phyloP scores from a whole-genome alignment of 2,797 vertebrate species.

The Tokudaia muenninki region DNA sequence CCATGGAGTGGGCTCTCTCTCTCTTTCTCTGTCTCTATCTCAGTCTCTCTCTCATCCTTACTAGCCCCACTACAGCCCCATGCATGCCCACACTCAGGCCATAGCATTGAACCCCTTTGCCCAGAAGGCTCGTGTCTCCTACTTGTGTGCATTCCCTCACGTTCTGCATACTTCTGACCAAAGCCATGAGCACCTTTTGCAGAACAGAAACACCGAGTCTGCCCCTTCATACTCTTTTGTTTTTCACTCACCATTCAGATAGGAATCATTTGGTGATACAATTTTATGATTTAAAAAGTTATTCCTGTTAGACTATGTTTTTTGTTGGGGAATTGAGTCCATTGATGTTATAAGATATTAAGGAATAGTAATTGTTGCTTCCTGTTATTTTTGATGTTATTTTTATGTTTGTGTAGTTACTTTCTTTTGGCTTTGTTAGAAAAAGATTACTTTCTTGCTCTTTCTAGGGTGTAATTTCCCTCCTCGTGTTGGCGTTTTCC shows the following conservation, averaged over 20 bases:
- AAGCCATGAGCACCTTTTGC: neutral
- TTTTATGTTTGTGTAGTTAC: too few relatives aligned
- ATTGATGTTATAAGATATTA: too few relatives aligned
- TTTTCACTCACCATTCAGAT: neutral
- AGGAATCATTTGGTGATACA: neutral
- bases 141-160: neutral
- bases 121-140: neutral
- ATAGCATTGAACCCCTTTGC: too few relatives aligned
- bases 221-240: neutral
- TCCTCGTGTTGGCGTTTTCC: too few relatives aligned
- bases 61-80: neutral
- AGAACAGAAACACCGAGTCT: neutral
- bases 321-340: too few relatives aligned
- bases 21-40: neutral
- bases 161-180: neutral
- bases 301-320: too few relatives aligned
- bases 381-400: too few relatives aligned
- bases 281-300: neutral
- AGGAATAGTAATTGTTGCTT: too few relatives aligned
- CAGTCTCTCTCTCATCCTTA: neutral
- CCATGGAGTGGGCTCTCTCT: too few relatives aligned
- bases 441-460: too few relatives aligned
- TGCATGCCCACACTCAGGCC: fast-evolving
- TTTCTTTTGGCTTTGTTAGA: too few relatives aligned
- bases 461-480: too few relatives aligned